Evolutionary conservation across 1,140 invertebrate species (phyloP).

Genomic region (Akabosia matsudoensis): DNA sequence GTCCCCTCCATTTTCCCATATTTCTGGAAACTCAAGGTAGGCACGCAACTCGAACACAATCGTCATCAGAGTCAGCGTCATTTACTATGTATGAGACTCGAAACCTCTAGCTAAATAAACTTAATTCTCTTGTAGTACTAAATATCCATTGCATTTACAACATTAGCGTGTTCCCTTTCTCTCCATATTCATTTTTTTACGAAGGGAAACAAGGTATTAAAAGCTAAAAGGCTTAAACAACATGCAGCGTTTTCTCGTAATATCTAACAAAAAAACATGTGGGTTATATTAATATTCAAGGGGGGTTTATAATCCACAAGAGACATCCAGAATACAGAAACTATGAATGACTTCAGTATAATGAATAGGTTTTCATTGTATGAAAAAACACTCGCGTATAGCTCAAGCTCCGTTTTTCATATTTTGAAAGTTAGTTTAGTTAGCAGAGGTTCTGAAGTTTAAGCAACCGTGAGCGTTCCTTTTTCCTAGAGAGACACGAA

Average conservation of each 20-base stretch:
- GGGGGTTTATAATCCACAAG: not conserved
- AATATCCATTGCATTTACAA: too few species aligned
- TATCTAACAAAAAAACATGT: not conserved
- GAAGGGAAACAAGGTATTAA: not conserved
- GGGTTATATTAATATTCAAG: not conserved
- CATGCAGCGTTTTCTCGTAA: not conserved
- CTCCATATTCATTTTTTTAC: not conserved
- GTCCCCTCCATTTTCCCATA: not conserved
- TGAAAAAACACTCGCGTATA: not conserved
- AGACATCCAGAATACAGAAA: not conserved
- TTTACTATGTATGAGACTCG: too few species aligned
- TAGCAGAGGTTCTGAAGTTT: not conserved
- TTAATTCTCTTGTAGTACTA: too few species aligned
- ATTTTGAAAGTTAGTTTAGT: not conserved
- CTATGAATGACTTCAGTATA: not conserved
- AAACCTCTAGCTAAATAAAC: too few species aligned
- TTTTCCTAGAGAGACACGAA: too few species aligned
- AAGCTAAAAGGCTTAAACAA: not conserved
- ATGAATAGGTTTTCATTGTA: not conserved
- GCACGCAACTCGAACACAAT: not conserved
- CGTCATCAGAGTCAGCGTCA: too few species aligned
- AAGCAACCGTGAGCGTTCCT: too few species aligned
- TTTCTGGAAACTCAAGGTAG: not conserved
- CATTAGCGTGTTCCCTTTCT: not conserved
- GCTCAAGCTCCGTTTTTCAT: not conserved